A percentile compares a stretch with the other conserved stretches of the same genome.
phyloP scores from a whole-genome alignment of 2,113 vertebrate genomes.

The Pluvialis apricaria region DNA sequence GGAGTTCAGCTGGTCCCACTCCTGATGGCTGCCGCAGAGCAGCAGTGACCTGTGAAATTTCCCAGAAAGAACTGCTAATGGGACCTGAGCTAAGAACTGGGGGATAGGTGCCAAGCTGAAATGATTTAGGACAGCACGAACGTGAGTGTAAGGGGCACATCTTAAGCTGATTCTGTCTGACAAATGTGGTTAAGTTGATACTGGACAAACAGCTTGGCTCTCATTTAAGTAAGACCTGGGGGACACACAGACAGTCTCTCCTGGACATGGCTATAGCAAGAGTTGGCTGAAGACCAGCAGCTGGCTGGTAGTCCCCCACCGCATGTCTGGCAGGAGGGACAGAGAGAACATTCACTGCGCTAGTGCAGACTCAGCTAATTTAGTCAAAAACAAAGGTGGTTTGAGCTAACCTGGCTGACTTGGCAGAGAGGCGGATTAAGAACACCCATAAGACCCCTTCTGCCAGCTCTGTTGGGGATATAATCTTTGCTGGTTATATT shows the following conservation, averaged over 20 bases:
- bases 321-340: constrained; percentile 23
- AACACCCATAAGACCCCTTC: not conserved
- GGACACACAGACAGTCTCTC: not conserved
- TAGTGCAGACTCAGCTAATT: constrained; percentile 36
- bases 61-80: not conserved
- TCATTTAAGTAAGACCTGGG: not conserved
- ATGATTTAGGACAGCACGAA: not conserved
- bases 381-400: constrained; percentile 14
- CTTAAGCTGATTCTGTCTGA: not conserved
- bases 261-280: not conserved
- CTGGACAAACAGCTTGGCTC: not conserved
- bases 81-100: not conserved
- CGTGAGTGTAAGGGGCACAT: not conserved
- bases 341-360: constrained; percentile 17
- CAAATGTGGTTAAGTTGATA: not conserved
- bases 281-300: constrained; percentile 17
- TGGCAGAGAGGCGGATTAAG: not conserved
- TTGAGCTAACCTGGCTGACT: constrained; percentile 43
- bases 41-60: not conserved
- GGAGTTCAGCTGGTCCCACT: not conserved
- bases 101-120: not conserved
- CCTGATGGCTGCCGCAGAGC: not conserved
- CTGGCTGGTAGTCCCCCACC: constrained; percentile 31
- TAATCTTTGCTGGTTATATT: not conserved
- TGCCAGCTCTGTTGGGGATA: not conserved